Conservation (phyloP, 1,140 invertebrate species). For the Drosophila lini region DNA sequence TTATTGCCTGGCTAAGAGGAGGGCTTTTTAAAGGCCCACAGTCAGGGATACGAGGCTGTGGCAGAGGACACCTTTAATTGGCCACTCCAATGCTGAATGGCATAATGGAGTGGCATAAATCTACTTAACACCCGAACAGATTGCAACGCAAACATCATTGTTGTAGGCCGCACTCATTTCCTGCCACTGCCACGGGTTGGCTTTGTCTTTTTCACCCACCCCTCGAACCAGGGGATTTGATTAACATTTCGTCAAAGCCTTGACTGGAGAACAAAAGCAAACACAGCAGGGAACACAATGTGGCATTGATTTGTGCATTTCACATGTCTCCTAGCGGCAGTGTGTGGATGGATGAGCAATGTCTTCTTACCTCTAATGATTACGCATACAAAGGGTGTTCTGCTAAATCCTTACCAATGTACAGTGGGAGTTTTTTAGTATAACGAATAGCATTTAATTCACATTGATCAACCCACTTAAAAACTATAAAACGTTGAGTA, state of each 20-base stretch:
- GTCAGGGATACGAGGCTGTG: neutral
- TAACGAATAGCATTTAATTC: too few species aligned
- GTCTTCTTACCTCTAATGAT: slow-evolving; percentile 10
- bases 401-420: neutral
- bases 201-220: slow-evolving; percentile 25
- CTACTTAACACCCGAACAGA: slow-evolving; percentile 44
- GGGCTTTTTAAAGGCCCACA: slow-evolving; percentile 10
- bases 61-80: slow-evolving; percentile 33
- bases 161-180: slow-evolving; percentile 1
- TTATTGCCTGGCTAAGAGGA: slow-evolving; percentile 14
- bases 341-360: slow-evolving; percentile 15
- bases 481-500: too few species aligned
- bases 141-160: slow-evolving; percentile 45
- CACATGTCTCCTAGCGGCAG: slow-evolving; percentile 3
- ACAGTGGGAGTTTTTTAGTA: neutral
- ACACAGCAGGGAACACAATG: slow-evolving; percentile 25
- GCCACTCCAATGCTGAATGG: slow-evolving; percentile 27
- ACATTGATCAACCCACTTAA: too few species aligned
- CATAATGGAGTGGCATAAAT: slow-evolving; percentile 48
- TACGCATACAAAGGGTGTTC: slow-evolving; percentile 3
- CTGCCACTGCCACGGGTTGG: neutral
- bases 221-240: slow-evolving; percentile 39
- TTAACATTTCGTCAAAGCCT: slow-evolving; percentile 51
- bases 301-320: slow-evolving; percentile 50
- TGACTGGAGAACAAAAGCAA: slow-evolving; percentile 28